These are phyloP conservation scores for Nylanderia fulva DNA, from an alignment of 1,140 invertebrate genomes.

Conservation along the genomic window DNA sequence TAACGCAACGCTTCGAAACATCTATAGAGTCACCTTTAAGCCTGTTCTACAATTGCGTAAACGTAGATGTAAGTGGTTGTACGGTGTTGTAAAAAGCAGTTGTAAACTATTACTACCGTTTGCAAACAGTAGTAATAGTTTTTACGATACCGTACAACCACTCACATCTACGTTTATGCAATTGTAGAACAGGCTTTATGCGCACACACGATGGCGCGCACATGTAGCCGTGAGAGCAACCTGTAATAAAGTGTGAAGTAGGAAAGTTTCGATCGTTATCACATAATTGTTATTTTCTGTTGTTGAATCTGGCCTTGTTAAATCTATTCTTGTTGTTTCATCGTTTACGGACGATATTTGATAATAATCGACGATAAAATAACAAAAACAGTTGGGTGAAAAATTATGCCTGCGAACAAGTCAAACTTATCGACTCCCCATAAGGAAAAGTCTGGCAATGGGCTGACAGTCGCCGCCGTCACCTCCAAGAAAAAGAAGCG, in stretches of 20 bases:
- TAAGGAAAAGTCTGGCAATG: slow-evolving; percentile 77
- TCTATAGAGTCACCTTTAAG: too few species aligned
- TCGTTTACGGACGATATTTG: slow-evolving; percentile 2
- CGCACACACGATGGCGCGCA: slow-evolving; percentile 32
- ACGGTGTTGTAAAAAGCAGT: too few species aligned
- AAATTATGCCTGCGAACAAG: slow-evolving; percentile 82
- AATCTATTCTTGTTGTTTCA: slow-evolving; percentile 21
- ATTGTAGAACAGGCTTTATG: too few species aligned
- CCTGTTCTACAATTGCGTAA: too few species aligned
- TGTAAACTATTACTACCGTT: too few species aligned
- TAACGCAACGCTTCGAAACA: too few species aligned
- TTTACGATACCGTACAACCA: too few species aligned
- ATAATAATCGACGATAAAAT: neutral
- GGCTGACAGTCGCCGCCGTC: slow-evolving; percentile 54
- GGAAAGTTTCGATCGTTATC: slow-evolving; percentile 62
- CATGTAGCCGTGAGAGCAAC: slow-evolving; percentile 16
- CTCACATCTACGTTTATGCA: too few species aligned
- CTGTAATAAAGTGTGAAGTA: neutral
- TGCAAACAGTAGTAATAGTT: too few species aligned
- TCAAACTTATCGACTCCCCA: slow-evolving; percentile 74
- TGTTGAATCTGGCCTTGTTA: slow-evolving; percentile 55
- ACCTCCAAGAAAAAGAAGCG: slow-evolving; percentile 76
- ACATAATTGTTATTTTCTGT: slow-evolving; percentile 59
- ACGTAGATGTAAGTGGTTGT: too few species aligned
- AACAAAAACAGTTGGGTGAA: neutral